Evolutionary conservation across 2,888 invertebrate genomes (phyloP), one percentile per base, ranked within the genome.

Genomic region (Drosophila robusta): DNA sequence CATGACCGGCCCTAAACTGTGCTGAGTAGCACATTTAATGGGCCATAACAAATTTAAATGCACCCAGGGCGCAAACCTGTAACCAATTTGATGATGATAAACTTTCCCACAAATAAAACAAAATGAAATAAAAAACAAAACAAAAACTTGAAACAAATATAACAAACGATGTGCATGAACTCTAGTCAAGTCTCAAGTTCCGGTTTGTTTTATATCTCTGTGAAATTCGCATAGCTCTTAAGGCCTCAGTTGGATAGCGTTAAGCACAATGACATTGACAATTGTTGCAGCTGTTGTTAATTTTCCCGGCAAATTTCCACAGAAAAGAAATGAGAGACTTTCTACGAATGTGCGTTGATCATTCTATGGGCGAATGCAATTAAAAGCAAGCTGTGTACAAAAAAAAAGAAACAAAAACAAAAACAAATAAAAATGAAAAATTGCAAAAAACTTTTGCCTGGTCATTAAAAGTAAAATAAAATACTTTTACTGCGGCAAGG

Each of bases 401-500:
- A 4, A 51, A 36, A 56, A 49, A 39, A 36, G 24, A 62, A 22
- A 55, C 3, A 1, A 34, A 24, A 32, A 24, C 46, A 66, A 38
- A 47, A 49, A 16, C 26, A 51, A 47, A 39, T 26, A 29, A 45
- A 55, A 50, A 39, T 50, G 49, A 9, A 56, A 14, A 62, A 49
- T 50, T 56, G 18, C 18, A 29, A 55, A 71, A 60, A 63, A 57
- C 46, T 57, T 68, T 78, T 76, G 61, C 62, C 51, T 52, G 72
- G 58, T 70, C 76, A 80, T 78, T 80, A 82, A 83, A 80, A 78
- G 79, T 74, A 75, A 85, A 80, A 73, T 65, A 75, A 74, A 85
- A 78, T 70, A 74, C 82, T 82, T 74, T 78, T 75, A 70, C 80
- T 74, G 47, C 54, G 22, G 16, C 52, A 42, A 29, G 34, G 44